Evolutionary conservation across 2,888 invertebrate genomes (phyloP).

Genomic region (Eremobia ochroleuca): DNA sequence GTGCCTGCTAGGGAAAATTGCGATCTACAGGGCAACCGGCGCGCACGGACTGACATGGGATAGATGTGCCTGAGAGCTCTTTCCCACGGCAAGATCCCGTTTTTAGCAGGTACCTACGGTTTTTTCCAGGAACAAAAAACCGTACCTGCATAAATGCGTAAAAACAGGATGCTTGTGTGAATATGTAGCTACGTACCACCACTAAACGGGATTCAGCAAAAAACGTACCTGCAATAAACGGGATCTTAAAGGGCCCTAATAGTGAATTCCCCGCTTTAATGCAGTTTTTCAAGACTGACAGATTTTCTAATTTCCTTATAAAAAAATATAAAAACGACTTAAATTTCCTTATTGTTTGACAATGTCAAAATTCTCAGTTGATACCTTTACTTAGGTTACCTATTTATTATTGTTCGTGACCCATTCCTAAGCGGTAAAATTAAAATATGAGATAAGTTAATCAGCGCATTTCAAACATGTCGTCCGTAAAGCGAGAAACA

Average conservation of each 20-base stretch:
- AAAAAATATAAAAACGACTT: neutral
- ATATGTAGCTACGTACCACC: too few species aligned
- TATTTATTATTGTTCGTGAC: neutral
- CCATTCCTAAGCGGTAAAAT: constrained; percentile 1
- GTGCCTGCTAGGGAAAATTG: neutral
- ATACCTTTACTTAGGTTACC: neutral
- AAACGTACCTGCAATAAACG: too few species aligned
- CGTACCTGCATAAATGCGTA: too few species aligned
- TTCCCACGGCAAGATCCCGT: too few species aligned
- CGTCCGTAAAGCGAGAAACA: constrained; percentile 20
- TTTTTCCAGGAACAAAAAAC: too few species aligned
- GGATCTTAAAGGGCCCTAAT: too few species aligned
- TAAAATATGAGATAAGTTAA: constrained; percentile 6
- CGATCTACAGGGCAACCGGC: neutral
- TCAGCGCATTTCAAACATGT: constrained; percentile 23
- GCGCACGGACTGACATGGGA: neutral
- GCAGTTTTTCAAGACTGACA: constrained; percentile 3
- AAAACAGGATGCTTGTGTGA: too few species aligned
- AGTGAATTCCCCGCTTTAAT: constrained; percentile 8
- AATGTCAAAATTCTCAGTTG: constrained; percentile 34
- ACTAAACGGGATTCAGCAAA: too few species aligned
- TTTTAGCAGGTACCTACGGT: too few species aligned
- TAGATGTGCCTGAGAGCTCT: neutral
- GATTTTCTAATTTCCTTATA: neutral
- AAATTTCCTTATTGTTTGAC: constrained; percentile 1